Conservation (phyloP, 2,888 invertebrate species). For the Caenorhabditis afra region DNA sequence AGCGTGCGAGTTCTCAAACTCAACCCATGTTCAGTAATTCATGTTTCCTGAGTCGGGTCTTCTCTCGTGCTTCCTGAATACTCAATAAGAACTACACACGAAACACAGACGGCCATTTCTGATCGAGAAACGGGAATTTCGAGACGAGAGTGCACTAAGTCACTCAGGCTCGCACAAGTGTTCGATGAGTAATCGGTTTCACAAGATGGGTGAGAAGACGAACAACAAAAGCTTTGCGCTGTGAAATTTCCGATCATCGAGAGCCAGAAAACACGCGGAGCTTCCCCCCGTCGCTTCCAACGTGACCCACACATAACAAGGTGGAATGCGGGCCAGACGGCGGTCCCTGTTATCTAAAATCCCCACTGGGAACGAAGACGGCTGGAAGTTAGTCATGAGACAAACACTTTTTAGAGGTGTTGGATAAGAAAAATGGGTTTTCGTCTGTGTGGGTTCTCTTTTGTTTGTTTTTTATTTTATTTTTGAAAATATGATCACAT, state of each 20-base stretch:
- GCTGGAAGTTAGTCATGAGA: slow-evolving; percentile 27
- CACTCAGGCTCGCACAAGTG: background rate
- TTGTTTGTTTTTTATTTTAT: slow-evolving; percentile 1
- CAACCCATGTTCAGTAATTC: slow-evolving; percentile 14
- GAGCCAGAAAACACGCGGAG: slow-evolving; percentile 23
- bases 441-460: background rate
- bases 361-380: slow-evolving; percentile 20
- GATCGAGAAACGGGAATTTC: background rate
- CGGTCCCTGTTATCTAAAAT: slow-evolving; percentile 21
- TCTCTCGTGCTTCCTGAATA: slow-evolving; percentile 39
- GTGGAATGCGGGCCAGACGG: slow-evolving; percentile 32
- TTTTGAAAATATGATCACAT: slow-evolving; percentile 45
- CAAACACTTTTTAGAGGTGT: slow-evolving; percentile 22
- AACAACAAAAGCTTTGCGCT: slow-evolving; percentile 15
- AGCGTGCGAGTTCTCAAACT: slow-evolving; percentile 5
- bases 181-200: slow-evolving; percentile 25
- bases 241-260: slow-evolving; percentile 11
- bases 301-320: slow-evolving; percentile 13
- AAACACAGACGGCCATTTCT: background rate
- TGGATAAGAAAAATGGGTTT: slow-evolving; percentile 41
- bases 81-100: slow-evolving; percentile 21
- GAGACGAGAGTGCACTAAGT: background rate
- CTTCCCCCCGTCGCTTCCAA: background rate
- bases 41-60: slow-evolving; percentile 20
- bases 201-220: slow-evolving; percentile 3